Base-by-base conservation (phyloP, 2,888 invertebrate species). In the Scaptomyza polygonia region DNA sequence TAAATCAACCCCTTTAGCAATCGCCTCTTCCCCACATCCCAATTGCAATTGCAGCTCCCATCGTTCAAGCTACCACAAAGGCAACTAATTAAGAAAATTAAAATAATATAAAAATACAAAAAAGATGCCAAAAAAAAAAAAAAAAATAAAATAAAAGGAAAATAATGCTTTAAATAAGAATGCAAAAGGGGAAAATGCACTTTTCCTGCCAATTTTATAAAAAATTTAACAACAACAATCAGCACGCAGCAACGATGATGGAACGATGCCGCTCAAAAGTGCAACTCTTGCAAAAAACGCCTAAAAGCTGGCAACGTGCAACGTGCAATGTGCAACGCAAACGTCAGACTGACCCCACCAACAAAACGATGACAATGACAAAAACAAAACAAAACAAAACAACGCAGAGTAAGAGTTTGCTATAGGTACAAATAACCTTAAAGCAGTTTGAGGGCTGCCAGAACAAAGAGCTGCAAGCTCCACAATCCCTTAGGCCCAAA, bases 191-290 rank as follows among this genome's bases (percentile, higher is more conserved):
- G 57, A 32, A 75, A 84, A 84, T 84, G 86, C 83, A 88, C 86
- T 88, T 88, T 84, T 84, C 64, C 80, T 78, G 88, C 70, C 86
- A 72, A 88, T 84, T 88, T 86, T 68, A 88, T 86, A 78, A 86
- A 88, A 87, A 87, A 88, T 88, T 82, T 54, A 88, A 64, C 86
- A 86, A 85, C 83, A 86, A 69, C 72, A 81, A 67, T 59, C 64
- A 67, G 45, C 43, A 57, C 29, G 71, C 57, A 57, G 67, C 48
- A 36, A 16, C 8, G 16, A 14, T 8, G 39, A 36, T 36, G 36
- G 36, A 14, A 36, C 18, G 55, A 45, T 43, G 67, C 57, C 68
- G 62, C 65, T 68, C 56, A 84, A 84, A 86, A 73, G 84, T 85
- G 84, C 84, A 85, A 84, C 84, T 86, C 86, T 88, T 67, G 84